A percentile compares a stretch with the other conserved stretches of the same genome.
These are phyloP conservation scores for Notothenia rossii DNA, from an alignment of 2,113 vertebrate species.

Conservation along the genomic window DNA sequence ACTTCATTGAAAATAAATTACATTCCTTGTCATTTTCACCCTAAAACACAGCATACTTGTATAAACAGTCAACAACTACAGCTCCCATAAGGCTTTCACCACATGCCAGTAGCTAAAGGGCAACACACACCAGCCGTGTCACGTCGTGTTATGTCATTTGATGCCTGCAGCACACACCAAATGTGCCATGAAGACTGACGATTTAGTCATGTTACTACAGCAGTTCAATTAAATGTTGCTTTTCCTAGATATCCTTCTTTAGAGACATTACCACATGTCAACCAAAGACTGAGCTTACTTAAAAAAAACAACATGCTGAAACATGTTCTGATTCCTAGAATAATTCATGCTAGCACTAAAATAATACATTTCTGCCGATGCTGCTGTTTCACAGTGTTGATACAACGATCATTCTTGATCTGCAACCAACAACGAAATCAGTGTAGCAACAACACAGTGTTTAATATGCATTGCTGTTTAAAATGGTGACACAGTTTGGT, in stretches of 20 bases:
- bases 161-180: background rate
- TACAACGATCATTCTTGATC: background rate
- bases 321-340: constrained; percentile 21
- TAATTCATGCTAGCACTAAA: too few relatives aligned
- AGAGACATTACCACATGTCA: background rate
- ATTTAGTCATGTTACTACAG: constrained; percentile 5
- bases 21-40: background rate
- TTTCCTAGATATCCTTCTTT: constrained; percentile 17
- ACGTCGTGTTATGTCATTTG: constrained; percentile 12
- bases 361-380: too few relatives aligned
- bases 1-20: background rate
- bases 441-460: background rate
- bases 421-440: background rate
- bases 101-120: constrained; percentile 28
- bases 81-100: constrained; percentile 8
- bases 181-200: constrained; percentile 1
- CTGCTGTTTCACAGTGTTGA: background rate
- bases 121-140: constrained; percentile 36
- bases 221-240: constrained; percentile 27
- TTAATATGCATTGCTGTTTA: background rate
- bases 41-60: background rate
- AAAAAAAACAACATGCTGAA: constrained; percentile 3
- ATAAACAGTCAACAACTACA: background rate
- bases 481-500: constrained; percentile 9
- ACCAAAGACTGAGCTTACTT: background rate